Evolutionary conservation across 1,140 invertebrate genomes (phyloP).

Genomic region (Papilio machaon): DNA sequence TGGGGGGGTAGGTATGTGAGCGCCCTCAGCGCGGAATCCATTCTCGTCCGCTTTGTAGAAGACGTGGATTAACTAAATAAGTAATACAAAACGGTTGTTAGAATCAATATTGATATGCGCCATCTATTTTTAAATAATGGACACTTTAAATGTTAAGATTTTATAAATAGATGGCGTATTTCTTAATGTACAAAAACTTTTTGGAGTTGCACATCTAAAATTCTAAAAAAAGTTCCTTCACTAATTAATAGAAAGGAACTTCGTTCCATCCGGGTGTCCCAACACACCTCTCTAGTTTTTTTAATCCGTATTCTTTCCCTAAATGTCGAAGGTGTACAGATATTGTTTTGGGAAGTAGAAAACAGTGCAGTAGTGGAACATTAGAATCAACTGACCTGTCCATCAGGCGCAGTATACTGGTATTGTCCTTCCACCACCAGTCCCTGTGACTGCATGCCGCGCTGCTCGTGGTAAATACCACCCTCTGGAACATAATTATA

Average conservation of each 20-base stretch:
- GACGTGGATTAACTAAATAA: slow-evolving; percentile 74
- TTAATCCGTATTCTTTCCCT: too few species aligned
- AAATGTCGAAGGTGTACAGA: too few species aligned
- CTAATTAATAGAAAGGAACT: too few species aligned
- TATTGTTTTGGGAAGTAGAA: too few species aligned
- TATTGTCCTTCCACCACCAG: slow-evolving; percentile 71
- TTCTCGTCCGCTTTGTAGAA: slow-evolving; percentile 86
- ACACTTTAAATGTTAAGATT: not conserved
- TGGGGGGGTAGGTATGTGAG: slow-evolving; percentile 86
- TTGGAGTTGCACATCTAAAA: not conserved
- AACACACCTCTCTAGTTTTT: too few species aligned
- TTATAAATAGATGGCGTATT: not conserved
- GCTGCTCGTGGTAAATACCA: slow-evolving; percentile 71
- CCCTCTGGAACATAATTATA: slow-evolving; percentile 52
- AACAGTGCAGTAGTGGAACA: too few species aligned
- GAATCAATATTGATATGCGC: not conserved
- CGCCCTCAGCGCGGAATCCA: slow-evolving; percentile 84
- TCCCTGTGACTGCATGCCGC: slow-evolving; percentile 48
- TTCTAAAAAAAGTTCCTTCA: too few species aligned
- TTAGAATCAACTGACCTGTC: slow-evolving; percentile 54
- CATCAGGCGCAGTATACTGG: slow-evolving; percentile 73
- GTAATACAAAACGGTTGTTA: not conserved
- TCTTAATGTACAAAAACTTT: not conserved
- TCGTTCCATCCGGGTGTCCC: too few species aligned
- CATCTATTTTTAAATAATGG: not conserved